phyloP scores from a whole-genome alignment of 2,888 invertebrate genomes.

The Pterostichus madidus region DNA sequence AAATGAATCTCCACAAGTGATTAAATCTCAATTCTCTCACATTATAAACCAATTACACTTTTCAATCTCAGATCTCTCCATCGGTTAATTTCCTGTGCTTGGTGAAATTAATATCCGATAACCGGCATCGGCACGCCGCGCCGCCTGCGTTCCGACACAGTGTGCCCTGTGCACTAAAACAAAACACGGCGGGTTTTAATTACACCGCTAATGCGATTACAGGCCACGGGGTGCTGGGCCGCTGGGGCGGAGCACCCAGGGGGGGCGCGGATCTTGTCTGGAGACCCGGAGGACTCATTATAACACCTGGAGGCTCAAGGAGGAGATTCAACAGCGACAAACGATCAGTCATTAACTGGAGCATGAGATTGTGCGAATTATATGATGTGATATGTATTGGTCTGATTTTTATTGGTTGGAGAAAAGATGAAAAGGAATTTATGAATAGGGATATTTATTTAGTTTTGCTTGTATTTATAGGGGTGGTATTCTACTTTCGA shows the following conservation, averaged over 20 bases:
- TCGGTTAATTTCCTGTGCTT: conserved; percentile 23
- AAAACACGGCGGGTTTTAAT: conserved; percentile 45
- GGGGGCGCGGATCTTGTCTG: no score
- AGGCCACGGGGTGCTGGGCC: conserved; percentile 12
- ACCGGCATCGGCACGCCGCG: neutral
- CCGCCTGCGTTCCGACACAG: neutral
- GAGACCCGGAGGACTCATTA: neutral
- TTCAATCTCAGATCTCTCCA: conserved; percentile 9
- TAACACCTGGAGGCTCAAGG: no score
- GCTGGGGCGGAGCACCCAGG: conserved; percentile 18
- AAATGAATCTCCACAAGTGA: conserved; percentile 5
- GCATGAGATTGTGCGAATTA: no score
- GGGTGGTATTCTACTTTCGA: no score
- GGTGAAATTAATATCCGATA: conserved; percentile 47
- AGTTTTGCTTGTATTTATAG: no score
- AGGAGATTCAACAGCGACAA: no score
- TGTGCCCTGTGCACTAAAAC: conserved; percentile 32
- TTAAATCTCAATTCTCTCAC: conserved; percentile 17
- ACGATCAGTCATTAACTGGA: no score
- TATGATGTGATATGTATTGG: no score
- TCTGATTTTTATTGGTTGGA: no score
- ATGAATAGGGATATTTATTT: no score
- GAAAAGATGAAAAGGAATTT: no score
- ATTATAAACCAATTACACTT: conserved; percentile 44
- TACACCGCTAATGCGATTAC: conserved; percentile 51